Evolutionary conservation across 1,140 invertebrate genomes (phyloP), one percentile per base, ranked within the genome.

Genomic region (Tenebrio molitor): DNA sequence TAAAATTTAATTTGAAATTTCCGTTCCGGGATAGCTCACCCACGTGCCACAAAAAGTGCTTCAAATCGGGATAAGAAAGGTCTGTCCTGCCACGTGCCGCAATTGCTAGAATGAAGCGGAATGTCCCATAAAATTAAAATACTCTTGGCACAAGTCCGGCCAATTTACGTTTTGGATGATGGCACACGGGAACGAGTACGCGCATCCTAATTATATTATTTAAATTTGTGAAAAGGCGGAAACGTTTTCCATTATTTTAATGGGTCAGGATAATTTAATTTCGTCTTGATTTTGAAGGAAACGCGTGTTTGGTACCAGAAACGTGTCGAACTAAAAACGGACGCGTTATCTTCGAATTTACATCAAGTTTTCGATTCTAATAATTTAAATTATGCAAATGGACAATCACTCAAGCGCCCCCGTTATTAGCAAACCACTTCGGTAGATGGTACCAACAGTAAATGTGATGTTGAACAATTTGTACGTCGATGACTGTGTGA

Each of bases 61-160:
- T 12, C 12, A 39, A 39, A 39, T 12, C 12, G 36, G 12, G 36
- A 3, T 39, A 5, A 39, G 36, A 39, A 39, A 39, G 36, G 4
- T 39, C 36, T 39, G 12, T 12, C 36, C 36, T 39, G 12, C 5
- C 36, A 39, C n/a, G 36, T 39, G 36, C 5, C 12, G 6, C 12
- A 39, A 39, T 39, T 5, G 36, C 36, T 2, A 12, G 36, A 39
- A 39, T n/a, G 36, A 39, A 12, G 12, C 12, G n/a, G 36, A 39
- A 39, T 21, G 16, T 12, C 46, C 46, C 46, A 53, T 53, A 53
- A 53, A 53, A 23, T 23, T 19, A 53, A 53, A 53, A 53, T 53
- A 53, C 17, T 53, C 46, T 53, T 53, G 46, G 46, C 46, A 53
- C 17, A 53, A 39, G 36, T 39, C 36, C 3, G 12, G n/a, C 5